Conservation (phyloP, 2,113 vertebrate species). For the Takifugu flavidus region DNA sequence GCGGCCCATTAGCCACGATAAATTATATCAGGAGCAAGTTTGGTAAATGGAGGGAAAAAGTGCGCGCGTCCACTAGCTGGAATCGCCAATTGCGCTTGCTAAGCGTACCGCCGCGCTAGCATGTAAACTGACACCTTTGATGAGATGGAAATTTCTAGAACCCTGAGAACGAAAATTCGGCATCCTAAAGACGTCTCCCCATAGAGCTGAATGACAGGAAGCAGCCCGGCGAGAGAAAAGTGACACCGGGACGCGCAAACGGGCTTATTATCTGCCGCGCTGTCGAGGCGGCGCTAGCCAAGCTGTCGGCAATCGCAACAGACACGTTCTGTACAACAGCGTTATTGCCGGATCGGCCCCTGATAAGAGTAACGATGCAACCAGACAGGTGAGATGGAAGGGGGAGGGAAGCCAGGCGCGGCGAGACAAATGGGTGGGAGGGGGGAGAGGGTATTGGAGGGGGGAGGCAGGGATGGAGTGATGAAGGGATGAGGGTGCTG, state of each 20-base stretch:
- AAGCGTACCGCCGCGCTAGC: conserved; percentile 33
- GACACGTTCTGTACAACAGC: conserved; percentile 51
- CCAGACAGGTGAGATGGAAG: conserved; percentile 52
- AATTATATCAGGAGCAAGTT: conserved; percentile 58
- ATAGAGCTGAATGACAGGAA: conserved; percentile 62
- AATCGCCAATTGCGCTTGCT: too few species aligned
- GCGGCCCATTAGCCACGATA: conserved; percentile 63
- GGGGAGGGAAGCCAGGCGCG: conserved; percentile 1
- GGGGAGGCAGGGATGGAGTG: conserved; percentile 14
- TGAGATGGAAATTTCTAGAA: conserved; percentile 67
- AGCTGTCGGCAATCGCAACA: conserved; percentile 66
- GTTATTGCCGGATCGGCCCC: conserved; percentile 30
- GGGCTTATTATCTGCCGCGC: conserved; percentile 63
- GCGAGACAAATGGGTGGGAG: conserved; percentile 2
- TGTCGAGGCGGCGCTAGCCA: conserved; percentile 43
- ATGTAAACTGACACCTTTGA: conserved; percentile 44
- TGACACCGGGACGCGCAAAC: conserved; percentile 54
- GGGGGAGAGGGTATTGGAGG: conserved; percentile 2
- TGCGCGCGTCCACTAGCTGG: conserved; percentile 11
- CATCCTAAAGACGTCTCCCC: conserved; percentile 53
- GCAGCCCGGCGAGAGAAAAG: conserved; percentile 44
- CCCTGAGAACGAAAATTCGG: conserved; percentile 48
- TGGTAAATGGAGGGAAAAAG: conserved; percentile 19
- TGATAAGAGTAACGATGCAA: conserved; percentile 52
- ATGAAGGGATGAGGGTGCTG: conserved; percentile 28